A percentile compares a stretch with the other conserved stretches of the same genome.
Conservation (phyloP, 2,797 vertebrate genomes). For the Sebastes aleutianus region DNA sequence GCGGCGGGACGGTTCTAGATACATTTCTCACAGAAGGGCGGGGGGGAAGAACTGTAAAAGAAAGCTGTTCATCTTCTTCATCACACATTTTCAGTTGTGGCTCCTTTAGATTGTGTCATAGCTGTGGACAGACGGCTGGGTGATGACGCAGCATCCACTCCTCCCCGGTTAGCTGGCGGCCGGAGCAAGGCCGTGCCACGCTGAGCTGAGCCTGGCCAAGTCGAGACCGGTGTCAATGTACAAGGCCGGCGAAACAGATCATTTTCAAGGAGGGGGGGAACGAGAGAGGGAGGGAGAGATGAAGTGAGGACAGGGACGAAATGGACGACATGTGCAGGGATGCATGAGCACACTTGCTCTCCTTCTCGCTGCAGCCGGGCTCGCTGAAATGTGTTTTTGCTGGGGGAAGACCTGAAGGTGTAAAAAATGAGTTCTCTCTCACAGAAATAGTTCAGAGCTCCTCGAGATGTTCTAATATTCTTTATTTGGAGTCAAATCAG, state of each 20-base stretch:
- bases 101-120: constrained; percentile 33
- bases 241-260: constrained; percentile 17
- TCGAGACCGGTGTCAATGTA: neutral
- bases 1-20: constrained; percentile 1
- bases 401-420: constrained; percentile 13
- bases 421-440: neutral
- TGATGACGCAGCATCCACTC: constrained; percentile 52
- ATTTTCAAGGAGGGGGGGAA: constrained; percentile 40
- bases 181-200: neutral
- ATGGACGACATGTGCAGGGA: constrained; percentile 55
- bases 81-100: constrained; percentile 15
- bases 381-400: constrained; percentile 32
- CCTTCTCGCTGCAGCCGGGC: constrained; percentile 33
- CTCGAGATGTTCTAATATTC: neutral
- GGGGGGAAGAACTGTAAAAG: neutral
- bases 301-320: constrained; percentile 51
- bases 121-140: constrained; percentile 9
- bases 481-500: neutral
- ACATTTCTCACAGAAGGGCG: neutral
- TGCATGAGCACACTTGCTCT: constrained; percentile 55
- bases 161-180: neutral
- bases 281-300: constrained; percentile 2
- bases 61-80: constrained; percentile 10
- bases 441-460: neutral
- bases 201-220: constrained; percentile 6